Evolutionary conservation across 2,113 vertebrate genomes (phyloP), one percentile per base, ranked within the genome.

Genomic region (Thalassoma bifasciatum): DNA sequence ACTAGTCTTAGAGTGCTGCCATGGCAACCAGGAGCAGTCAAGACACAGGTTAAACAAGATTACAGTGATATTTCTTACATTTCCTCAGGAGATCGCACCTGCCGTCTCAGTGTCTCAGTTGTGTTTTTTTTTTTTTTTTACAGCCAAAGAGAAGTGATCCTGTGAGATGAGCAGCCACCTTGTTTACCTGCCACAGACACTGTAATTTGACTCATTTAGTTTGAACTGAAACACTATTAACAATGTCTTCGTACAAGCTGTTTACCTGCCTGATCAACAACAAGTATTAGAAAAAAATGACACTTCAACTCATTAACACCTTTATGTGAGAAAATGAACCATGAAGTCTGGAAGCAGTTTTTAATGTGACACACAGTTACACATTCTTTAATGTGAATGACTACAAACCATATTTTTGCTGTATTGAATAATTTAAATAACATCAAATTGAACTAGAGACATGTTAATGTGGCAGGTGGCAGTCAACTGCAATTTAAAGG

Each of bases 21-120:
- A 83, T 87, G 85, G 88, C 57, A 88, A 89, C 84, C 51, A 50
- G 61, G 62, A 76, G 63, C 53, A 72, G 74, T 58, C 65, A 75
- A 79, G 77, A 85, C 69, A 9, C 22, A 26, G 68, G 47, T 67
- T 59, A 81, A 56, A 69, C 72, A 83, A 69, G 66, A 81, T 76
- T 62, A 80, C 10, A 8, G 10, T 58, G 36, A 47, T 47, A 52
- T 10, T 14, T 12, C n/a, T 23, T 37, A 7, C 59, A 11, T 62
- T 64, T 57, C 12, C 38, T 76, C 37, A 56, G 6, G 8, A 54
- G 61, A 42, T 26, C 7, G 1, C 30, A 66, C 47, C 52, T 66
- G 19, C 65, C 56, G 46, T 66, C 22, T 30, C 7, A 34, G 44
- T 37, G 62, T 68, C 49, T 83, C n/a, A n/a, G n/a, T n/a, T n/a